Percentiles rank a stretch among this genome's conserved stretches.
Conservation (phyloP, 2,113 vertebrate species). For the Pituophis catenifer region DNA sequence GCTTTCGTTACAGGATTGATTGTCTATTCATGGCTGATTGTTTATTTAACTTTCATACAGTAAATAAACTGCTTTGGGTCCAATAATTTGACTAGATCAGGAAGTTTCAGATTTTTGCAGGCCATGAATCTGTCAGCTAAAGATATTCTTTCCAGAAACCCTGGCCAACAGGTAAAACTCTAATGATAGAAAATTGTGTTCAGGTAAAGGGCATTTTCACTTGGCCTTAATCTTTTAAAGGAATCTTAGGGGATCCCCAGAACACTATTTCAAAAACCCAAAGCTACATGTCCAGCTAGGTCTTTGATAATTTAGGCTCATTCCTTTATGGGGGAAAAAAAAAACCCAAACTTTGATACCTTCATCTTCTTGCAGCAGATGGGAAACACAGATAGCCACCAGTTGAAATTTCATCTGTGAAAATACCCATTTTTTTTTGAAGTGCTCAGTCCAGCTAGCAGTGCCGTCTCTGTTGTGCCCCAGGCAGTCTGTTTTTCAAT, state of each 20-base stretch:
- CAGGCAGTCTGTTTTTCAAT: conserved; percentile 5
- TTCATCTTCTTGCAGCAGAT: fast-evolving
- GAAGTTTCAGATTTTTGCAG: not conserved
- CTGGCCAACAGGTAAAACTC: not conserved
- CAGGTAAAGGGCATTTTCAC: not conserved
- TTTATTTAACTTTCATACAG: not conserved
- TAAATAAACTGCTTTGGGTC: not conserved
- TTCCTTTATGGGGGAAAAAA: not conserved
- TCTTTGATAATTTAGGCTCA: not conserved
- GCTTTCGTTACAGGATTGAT: not conserved
- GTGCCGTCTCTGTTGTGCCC: conserved; percentile 8
- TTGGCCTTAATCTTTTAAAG: not conserved
- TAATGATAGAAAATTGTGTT: not conserved
- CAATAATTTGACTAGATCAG: not conserved
- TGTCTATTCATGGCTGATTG: not conserved
- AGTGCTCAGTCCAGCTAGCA: conserved; percentile 11
- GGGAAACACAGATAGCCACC: conserved; percentile 14
- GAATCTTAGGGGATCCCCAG: not conserved
- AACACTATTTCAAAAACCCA: not conserved
- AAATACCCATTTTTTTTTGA: conserved; percentile 18
- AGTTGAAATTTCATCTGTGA: not conserved
- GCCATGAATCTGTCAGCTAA: not conserved
- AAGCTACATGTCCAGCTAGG: not conserved
- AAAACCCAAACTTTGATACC: not conserved
- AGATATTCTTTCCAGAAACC: not conserved